A percentile compares a stretch with the other conserved stretches of the same genome.
These are phyloP conservation scores for Macrosoma leucophasiata DNA, from an alignment of 2,888 invertebrate species.

Conservation along the genomic window DNA sequence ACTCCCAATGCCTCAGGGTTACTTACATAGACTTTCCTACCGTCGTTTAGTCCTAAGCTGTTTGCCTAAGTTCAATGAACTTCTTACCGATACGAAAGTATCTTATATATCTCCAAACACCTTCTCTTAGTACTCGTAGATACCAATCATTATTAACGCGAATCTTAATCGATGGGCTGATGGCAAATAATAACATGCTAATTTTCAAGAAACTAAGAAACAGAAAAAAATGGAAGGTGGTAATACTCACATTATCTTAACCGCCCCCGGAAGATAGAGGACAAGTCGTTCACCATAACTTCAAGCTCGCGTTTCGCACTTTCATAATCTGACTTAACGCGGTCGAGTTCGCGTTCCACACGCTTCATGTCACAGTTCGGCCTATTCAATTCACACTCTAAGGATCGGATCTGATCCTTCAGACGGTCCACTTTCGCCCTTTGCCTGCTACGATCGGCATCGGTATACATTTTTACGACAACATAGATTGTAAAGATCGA, in stretches of 20 bases:
- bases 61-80: conserved; percentile 2
- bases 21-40: background rate
- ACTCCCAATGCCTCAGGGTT: background rate
- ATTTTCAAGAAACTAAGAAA: conserved; percentile 3
- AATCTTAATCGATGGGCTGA: background rate
- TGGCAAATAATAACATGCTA: conserved; percentile 1
- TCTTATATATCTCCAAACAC: conserved; percentile 4
- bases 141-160: conserved; percentile 1
- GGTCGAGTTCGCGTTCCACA: too few species aligned
- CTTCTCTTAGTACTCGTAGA: conserved; percentile 1
- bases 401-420: conserved; percentile 2
- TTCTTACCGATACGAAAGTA: background rate
- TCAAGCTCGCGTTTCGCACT: conserved; percentile 4
- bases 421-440: conserved; percentile 1
- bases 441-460: conserved; percentile 2
- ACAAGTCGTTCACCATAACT: conserved; percentile 5
- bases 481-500: too few species aligned
- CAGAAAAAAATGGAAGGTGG: conserved; percentile 3
- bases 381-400: conserved; percentile 2
- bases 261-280: conserved; percentile 1
- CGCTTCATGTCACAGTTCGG: background rate
- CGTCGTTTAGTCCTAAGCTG: conserved; percentile 2
- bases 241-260: conserved; percentile 5
- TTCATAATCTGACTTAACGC: too few species aligned
- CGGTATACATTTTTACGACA: background rate